phyloP scores from a whole-genome alignment of 1,140 invertebrate species.

The Trialeurodes vaporariorum region DNA sequence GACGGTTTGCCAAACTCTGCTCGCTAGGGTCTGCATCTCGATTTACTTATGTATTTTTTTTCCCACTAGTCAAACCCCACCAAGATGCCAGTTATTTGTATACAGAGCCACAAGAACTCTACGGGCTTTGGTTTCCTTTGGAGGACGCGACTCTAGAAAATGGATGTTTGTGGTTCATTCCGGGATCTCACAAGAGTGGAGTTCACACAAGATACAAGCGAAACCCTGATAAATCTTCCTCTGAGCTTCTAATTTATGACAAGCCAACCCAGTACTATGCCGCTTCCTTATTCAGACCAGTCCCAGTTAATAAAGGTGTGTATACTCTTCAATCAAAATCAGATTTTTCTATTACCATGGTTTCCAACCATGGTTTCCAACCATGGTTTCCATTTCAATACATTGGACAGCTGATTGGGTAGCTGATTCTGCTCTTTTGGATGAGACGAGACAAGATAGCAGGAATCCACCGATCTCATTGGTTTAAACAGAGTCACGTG shows the following conservation, averaged over 20 bases:
- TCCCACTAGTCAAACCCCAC: conserved; percentile 61
- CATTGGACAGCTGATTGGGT: not conserved
- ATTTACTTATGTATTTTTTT: no score
- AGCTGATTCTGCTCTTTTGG: no score
- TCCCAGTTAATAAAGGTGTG: conserved; percentile 66
- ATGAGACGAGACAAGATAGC: no score
- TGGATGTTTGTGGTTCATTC: conserved; percentile 86
- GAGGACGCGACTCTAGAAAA: conserved; percentile 87
- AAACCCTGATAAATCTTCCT: conserved; percentile 49
- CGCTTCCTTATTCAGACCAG: conserved; percentile 59
- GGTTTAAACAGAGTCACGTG: no score
- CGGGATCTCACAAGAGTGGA: conserved; percentile 77
- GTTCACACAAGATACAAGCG: conserved; percentile 58
- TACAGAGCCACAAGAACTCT: conserved; percentile 51
- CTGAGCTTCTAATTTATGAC: conserved; percentile 51
- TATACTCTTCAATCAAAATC: no score
- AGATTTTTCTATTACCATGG: no score
- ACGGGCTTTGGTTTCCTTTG: conserved; percentile 91
- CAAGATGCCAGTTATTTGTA: conserved; percentile 81
- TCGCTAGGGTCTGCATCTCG: no score
- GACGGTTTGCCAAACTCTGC: no score
- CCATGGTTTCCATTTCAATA: not conserved
- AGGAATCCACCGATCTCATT: no score
- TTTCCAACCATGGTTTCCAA: not conserved
- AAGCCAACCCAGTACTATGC: conserved; percentile 55